phyloP scores from a whole-genome alignment of 2,113 vertebrate species.

The Urocynchramus pylzowi region DNA sequence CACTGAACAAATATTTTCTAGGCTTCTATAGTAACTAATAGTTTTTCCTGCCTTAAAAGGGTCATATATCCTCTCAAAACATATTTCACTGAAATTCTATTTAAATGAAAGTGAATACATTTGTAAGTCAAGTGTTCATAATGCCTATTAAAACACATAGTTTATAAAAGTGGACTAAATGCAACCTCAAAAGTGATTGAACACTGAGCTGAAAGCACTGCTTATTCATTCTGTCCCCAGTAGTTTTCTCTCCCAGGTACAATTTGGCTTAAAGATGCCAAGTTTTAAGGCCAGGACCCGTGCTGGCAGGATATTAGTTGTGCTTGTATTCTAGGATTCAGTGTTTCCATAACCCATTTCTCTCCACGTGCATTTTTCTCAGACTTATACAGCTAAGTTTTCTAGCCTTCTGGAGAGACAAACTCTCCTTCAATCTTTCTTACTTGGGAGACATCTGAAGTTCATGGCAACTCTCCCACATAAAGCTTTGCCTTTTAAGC shows the following conservation, averaged over 20 bases:
- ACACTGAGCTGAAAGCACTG: neutral
- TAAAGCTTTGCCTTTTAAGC: neutral
- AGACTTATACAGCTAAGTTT: neutral
- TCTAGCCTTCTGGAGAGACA: neutral
- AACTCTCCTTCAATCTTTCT: neutral
- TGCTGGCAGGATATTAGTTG: neutral
- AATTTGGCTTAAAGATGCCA: neutral
- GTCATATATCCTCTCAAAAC: neutral
- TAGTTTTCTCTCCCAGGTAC: neutral
- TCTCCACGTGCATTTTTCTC: neutral
- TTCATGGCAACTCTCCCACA: neutral
- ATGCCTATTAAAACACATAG: neutral
- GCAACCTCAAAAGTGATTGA: neutral
- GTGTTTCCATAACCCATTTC: neutral
- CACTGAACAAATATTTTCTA: constrained; percentile 58
- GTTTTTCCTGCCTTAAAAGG: constrained; percentile 18
- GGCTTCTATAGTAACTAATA: constrained; percentile 52
- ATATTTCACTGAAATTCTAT: constrained; percentile 33
- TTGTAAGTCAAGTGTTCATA: neutral
- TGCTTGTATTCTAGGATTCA: neutral
- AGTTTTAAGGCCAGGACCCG: neutral
- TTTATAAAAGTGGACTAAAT: neutral
- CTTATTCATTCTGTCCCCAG: neutral
- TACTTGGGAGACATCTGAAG: neutral
- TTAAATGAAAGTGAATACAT: constrained; percentile 24